phyloP scores from a whole-genome alignment of 2,113 vertebrate genomes.

The Pseudorasbora parva region DNA sequence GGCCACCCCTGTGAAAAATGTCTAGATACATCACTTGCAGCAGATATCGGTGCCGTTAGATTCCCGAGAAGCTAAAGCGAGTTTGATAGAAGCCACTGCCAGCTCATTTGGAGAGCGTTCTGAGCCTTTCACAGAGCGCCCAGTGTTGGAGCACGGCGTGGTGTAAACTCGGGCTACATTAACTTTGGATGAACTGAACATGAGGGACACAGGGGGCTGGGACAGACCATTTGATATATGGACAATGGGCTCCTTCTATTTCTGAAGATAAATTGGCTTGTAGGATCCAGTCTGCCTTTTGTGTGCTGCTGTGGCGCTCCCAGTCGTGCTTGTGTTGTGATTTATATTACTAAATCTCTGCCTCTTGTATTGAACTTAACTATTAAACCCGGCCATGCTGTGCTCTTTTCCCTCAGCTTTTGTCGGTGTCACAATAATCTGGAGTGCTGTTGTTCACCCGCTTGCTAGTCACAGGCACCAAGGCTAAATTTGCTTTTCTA shows the following conservation, averaged over 20 bases:
- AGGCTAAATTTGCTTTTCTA: slow-evolving; percentile 40
- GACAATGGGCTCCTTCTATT: slow-evolving; percentile 41
- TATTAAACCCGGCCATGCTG: slow-evolving; percentile 49
- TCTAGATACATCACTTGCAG: not conserved
- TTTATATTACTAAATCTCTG: slow-evolving; percentile 47
- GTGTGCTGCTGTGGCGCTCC: slow-evolving; percentile 35
- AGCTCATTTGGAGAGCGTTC: not conserved
- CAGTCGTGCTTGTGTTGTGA: slow-evolving; percentile 40
- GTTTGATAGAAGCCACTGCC: slow-evolving; percentile 22
- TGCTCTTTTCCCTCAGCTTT: slow-evolving; percentile 39
- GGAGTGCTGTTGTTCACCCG: slow-evolving; percentile 37
- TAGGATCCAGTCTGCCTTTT: slow-evolving; percentile 48
- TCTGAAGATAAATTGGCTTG: slow-evolving; percentile 49
- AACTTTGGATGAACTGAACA: slow-evolving; percentile 47
- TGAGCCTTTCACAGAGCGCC: not conserved
- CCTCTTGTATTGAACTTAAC: slow-evolving; percentile 36
- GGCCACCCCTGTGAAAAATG: not conserved
- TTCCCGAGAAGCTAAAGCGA: slow-evolving; percentile 15
- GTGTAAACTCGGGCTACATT: slow-evolving; percentile 27
- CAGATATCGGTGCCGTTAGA: slow-evolving; percentile 24
- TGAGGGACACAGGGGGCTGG: slow-evolving; percentile 37
- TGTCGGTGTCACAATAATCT: slow-evolving; percentile 49
- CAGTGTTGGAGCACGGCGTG: slow-evolving; percentile 4
- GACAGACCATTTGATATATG: slow-evolving; percentile 36
- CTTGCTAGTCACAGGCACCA: slow-evolving; percentile 42